These are phyloP conservation scores for Mastigias papua DNA, from an alignment of 30 jellyfish, hydroid and myxozoan genomes.

Conservation along the genomic window DNA sequence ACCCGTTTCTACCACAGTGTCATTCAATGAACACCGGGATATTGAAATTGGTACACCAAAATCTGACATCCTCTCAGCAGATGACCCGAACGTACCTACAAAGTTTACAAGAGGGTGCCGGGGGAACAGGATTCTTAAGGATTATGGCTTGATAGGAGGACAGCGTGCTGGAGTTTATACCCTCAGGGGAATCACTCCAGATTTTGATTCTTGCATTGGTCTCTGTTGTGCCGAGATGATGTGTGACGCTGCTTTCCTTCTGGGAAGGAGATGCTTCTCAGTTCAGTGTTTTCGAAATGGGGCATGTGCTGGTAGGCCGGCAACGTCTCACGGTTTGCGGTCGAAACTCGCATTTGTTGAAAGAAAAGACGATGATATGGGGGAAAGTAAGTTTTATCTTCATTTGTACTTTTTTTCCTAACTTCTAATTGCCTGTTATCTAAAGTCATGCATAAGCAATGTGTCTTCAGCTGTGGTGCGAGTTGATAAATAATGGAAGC, in stretches of 20 bases:
- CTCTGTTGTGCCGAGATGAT: conserved; percentile 94
- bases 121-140: conserved; percentile 65
- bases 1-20: neutral
- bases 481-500: too few species aligned
- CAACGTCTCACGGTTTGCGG: conserved; percentile 79
- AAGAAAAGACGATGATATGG: conserved; percentile 85
- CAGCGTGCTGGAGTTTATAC: conserved; percentile 97
- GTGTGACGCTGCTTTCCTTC: conserved; percentile 98
- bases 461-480: neutral
- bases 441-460: neutral
- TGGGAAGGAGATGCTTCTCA: conserved; percentile 96
- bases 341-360: conserved; percentile 91
- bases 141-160: conserved; percentile 93
- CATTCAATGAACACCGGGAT: conserved; percentile 30
- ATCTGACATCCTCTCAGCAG: conserved; percentile 70
- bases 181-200: conserved; percentile 93
- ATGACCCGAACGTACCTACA: conserved; percentile 91
- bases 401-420: neutral
- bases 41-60: conserved; percentile 74
- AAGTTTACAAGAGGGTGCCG: conserved; percentile 83
- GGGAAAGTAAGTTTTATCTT: conserved; percentile 80
- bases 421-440: neutral
- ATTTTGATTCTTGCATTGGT: conserved; percentile 86
- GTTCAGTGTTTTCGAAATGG: conserved; percentile 95
- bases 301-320: conserved; percentile 92